Evolutionary conservation across 2,797 vertebrate species (phyloP), one percentile per base, ranked within the genome.

Genomic region (Valencia hispanica): DNA sequence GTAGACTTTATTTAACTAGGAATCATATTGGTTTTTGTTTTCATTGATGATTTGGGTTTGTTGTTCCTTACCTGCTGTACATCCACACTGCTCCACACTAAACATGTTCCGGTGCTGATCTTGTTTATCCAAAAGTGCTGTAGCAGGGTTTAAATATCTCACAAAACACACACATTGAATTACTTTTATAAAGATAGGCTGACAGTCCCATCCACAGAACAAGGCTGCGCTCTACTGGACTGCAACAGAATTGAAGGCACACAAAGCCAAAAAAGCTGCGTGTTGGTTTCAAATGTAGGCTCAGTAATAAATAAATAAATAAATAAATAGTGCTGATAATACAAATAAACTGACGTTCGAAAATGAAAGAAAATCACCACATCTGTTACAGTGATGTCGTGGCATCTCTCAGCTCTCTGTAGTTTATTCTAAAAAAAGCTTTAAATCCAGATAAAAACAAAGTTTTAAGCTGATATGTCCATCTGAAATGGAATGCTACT

Each of bases 141-240:
- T 32, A 30, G 55, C 15, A 55, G 11, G 59, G 8, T 36, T 63
- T 63, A 36, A n/a, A 41, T 22, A 63, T 63, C 17, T 34, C 8
- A 6, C 34, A 5, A 39, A 4, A 65, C 10, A 5, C 30, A 65
- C 32, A 63, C 2, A 39, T 25, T 51, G 25, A 1, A 0, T 43
- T 27, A 55, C 20, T 5, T n/a, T 2, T 51, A 25, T 39, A 41
- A 27, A 17, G 15, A 14, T 7, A 27, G 14, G 12, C 2, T 25
- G 48, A 12, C 15, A 30, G 47, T 45, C 70, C 69, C 59, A 78
- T 84, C 70, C 77, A 68, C 63, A 77, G 84, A 77, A 32, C 74
- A 80, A 76, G 83, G 73, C 87, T 88, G 89, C 89, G 89, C 87
- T 82, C 93, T 84, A 61, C 84, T 91, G 91, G 88, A 77, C 59